Conservation (phyloP, 2,113 vertebrate genomes). For the Tragulus kanchil region DNA sequence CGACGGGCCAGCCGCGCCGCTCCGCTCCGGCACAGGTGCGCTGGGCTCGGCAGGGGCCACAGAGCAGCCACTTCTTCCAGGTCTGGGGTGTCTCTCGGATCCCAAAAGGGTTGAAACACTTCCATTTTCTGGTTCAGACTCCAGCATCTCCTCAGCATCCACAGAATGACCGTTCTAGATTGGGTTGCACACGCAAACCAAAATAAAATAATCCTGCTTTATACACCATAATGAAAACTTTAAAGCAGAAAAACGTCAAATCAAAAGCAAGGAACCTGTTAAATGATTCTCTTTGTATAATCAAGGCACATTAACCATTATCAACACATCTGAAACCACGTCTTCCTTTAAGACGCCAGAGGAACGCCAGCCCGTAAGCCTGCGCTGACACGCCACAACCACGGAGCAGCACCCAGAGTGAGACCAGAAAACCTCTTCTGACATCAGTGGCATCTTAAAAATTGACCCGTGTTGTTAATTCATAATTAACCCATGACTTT, state of each 20-base stretch:
- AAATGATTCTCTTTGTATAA: neutral
- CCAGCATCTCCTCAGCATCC: constrained; percentile 61
- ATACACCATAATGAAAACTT: neutral
- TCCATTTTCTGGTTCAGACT: constrained; percentile 70
- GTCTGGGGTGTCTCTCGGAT: constrained; percentile 80
- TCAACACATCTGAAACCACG: neutral
- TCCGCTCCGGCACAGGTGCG: constrained; percentile 80
- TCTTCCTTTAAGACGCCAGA: neutral
- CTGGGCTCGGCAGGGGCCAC: constrained; percentile 77
- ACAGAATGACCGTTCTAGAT: constrained; percentile 68
- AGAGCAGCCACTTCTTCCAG: constrained; percentile 82
- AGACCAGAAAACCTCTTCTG: neutral
- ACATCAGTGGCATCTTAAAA: neutral
- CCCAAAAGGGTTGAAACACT: constrained; percentile 33
- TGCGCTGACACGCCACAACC: neutral
- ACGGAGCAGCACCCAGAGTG: neutral
- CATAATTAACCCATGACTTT: neutral
- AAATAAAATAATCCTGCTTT: constrained; percentile 55
- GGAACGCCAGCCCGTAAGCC: neutral
- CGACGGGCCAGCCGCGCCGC: constrained; percentile 84
- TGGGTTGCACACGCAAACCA: neutral
- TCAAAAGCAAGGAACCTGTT: neutral
- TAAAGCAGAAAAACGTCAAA: neutral
- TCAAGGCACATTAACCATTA: neutral
- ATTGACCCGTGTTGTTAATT: neutral